phyloP scores from a whole-genome alignment of 2,113 vertebrate species.

The Mustelus asterias region DNA sequence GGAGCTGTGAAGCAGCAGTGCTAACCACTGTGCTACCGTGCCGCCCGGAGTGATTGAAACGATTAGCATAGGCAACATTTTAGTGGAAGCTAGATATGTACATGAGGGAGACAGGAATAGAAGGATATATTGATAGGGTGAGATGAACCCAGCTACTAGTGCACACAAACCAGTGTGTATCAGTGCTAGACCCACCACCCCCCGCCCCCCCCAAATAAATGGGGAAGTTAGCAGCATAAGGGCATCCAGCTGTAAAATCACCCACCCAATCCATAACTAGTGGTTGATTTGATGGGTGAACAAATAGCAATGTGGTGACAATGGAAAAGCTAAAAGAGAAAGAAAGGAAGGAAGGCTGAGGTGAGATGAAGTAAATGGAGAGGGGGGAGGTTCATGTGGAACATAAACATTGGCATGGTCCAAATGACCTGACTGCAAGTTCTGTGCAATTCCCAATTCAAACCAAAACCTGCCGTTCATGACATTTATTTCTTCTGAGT shows the following conservation, averaged over 20 bases:
- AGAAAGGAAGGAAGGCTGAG: background rate
- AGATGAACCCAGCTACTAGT: background rate
- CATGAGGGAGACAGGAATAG: background rate
- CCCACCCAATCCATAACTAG: background rate
- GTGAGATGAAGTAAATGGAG: background rate
- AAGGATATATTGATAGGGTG: background rate
- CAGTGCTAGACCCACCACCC: too few species aligned
- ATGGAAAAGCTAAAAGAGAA: background rate
- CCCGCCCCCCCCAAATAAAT: too few species aligned
- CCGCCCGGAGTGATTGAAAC: background rate
- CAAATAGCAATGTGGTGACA: background rate
- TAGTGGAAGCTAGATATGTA: background rate
- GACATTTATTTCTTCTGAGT: background rate
- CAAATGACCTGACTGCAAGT: background rate
- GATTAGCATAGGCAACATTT: background rate
- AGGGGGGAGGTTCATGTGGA: background rate
- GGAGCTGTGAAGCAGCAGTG: too few species aligned
- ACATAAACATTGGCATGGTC: background rate
- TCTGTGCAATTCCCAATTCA: background rate
- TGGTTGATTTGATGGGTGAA: background rate
- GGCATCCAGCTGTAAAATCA: background rate
- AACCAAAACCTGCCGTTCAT: background rate
- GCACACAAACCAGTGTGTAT: background rate
- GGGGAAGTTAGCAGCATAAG: background rate
- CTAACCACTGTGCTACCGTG: too few species aligned